These are phyloP conservation scores for Dinoponera quadriceps DNA, from an alignment of 1,140 invertebrate species.

Conservation along the genomic window DNA sequence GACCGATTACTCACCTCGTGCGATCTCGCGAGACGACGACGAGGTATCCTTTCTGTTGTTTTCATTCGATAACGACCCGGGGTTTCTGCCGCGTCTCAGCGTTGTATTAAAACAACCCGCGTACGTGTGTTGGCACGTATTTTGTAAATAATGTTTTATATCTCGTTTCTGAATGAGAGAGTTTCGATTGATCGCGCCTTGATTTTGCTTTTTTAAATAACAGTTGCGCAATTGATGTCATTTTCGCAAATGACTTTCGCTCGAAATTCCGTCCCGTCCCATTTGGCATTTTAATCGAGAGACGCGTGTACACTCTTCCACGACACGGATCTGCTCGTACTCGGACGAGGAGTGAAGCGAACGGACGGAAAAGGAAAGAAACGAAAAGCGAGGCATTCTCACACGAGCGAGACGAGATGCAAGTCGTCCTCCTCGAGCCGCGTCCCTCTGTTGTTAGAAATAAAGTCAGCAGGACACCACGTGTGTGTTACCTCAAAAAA, in stretches of 20 bases:
- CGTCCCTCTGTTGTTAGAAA: constrained; percentile 64
- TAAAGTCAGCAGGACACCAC: constrained; percentile 65
- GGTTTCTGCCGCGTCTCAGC: too few relatives aligned
- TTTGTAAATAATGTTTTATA: too few relatives aligned
- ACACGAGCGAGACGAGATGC: constrained; percentile 41
- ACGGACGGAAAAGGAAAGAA: not conserved
- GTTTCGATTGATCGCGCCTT: too few relatives aligned
- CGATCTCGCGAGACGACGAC: not conserved
- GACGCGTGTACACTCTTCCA: not conserved
- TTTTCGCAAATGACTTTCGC: not conserved
- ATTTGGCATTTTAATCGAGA: not conserved
- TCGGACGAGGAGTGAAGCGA: constrained; percentile 41
- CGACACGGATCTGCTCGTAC: not conserved
- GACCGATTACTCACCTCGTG: not conserved
- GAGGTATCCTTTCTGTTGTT: too few relatives aligned
- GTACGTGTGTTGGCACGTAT: too few relatives aligned
- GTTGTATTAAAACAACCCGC: too few relatives aligned
- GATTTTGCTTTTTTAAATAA: too few relatives aligned
- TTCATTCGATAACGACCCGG: too few relatives aligned
- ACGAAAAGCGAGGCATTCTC: constrained; percentile 66
- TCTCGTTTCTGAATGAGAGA: too few relatives aligned
- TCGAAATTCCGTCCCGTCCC: not conserved
- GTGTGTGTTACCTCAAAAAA: constrained; percentile 63
- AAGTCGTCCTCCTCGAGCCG: constrained; percentile 66
- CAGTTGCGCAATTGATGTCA: not conserved